Evolutionary conservation across 2,797 vertebrate species (phyloP).

Genomic region (Sebastiscus tertius): DNA sequence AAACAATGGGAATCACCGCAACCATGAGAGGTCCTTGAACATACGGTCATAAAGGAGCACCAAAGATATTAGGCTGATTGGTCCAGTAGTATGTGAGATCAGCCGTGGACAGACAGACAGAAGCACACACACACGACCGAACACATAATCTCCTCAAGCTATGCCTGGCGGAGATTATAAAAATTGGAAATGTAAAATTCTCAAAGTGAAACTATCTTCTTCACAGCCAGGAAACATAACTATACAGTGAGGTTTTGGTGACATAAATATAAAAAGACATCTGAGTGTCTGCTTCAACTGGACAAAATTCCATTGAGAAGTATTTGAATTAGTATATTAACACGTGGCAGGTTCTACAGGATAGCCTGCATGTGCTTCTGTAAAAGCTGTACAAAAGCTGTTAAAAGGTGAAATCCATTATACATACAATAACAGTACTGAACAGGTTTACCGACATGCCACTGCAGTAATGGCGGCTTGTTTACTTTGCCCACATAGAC

Average conservation of each 20-base stretch:
- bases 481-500: conserved; percentile 2
- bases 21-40: too few species aligned
- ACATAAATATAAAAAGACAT: neutral
- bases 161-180: too few species aligned
- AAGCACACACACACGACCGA: too few species aligned
- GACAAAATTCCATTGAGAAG: neutral
- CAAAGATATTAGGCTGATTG: too few species aligned
- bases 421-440: neutral
- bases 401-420: neutral
- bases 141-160: too few species aligned
- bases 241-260: neutral
- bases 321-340: neutral
- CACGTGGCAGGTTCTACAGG: neutral
- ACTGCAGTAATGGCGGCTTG: neutral
- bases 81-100: too few species aligned
- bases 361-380: too few species aligned
- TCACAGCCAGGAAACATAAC: neutral
- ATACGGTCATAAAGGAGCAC: too few species aligned
- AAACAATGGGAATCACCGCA: too few species aligned
- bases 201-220: neutral
- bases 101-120: too few species aligned
- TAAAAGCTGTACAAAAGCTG: neutral
- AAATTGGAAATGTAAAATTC: neutral
- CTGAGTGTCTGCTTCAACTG: neutral
- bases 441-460: neutral